Evolutionary conservation across 1,140 invertebrate genomes (phyloP).

Genomic region (Capitella teleta): DNA sequence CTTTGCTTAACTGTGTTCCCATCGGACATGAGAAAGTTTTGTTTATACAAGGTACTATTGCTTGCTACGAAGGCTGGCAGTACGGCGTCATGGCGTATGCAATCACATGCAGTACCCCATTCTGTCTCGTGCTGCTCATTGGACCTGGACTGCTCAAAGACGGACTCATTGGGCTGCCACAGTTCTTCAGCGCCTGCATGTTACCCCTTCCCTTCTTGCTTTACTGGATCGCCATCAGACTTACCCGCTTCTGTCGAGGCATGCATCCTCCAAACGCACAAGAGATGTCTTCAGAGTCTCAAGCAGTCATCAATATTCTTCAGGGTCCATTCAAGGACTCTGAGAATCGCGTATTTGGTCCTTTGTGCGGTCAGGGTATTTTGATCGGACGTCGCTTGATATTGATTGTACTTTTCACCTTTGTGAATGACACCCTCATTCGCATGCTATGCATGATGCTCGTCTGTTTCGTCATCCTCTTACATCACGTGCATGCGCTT

Average conservation of each 20-base stretch:
- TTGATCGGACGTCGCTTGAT: slow-evolving; percentile 10
- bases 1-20: slow-evolving; percentile 10
- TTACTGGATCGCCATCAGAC: slow-evolving; percentile 7
- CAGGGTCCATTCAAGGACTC: slow-evolving; percentile 12
- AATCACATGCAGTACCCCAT: slow-evolving; percentile 5
- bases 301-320: slow-evolving; percentile 4
- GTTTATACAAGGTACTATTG: slow-evolving; percentile 8
- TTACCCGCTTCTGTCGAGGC: not conserved
- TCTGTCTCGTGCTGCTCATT: slow-evolving; percentile 11
- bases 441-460: slow-evolving; percentile 12
- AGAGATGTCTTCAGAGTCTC: not conserved
- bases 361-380: slow-evolving; percentile 6
- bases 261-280: not conserved
- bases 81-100: slow-evolving; percentile 9
- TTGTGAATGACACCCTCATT: slow-evolving; percentile 10
- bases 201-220: slow-evolving; percentile 9
- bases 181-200: slow-evolving; percentile 10
- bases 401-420: slow-evolving; percentile 9
- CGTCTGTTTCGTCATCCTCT: slow-evolving; percentile 9
- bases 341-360: slow-evolving; percentile 4
- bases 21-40: slow-evolving; percentile 6
- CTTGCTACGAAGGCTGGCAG: slow-evolving; percentile 10
- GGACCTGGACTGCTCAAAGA: slow-evolving; percentile 10
- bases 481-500: slow-evolving; percentile 10
- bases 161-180: slow-evolving; percentile 8